These are phyloP conservation scores for Thereuonema tuberculata DNA, from an alignment of 1,140 invertebrate species.

Conservation along the genomic window DNA sequence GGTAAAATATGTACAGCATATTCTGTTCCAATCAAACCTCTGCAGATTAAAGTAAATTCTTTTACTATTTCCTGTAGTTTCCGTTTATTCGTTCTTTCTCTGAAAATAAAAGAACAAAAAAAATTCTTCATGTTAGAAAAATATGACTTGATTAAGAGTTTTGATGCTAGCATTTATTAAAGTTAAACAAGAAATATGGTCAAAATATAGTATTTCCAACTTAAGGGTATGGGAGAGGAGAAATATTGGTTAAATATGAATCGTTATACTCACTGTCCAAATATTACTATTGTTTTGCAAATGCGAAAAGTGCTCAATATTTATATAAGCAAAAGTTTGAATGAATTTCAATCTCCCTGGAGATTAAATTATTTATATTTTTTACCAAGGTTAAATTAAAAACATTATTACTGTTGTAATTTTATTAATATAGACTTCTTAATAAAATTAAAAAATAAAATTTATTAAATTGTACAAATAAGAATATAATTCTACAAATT, in stretches of 20 bases:
- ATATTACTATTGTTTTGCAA: too few relatives aligned
- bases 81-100: constrained; percentile 39
- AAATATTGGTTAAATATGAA: not conserved
- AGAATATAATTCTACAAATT: too few relatives aligned
- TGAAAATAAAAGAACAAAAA: constrained; percentile 18
- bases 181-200: not conserved
- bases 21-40: constrained; percentile 37
- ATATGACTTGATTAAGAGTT: not conserved
- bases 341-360: too few relatives aligned
- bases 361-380: too few relatives aligned
- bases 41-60: constrained; percentile 42
- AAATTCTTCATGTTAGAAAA: not conserved
- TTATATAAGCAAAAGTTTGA: too few relatives aligned
- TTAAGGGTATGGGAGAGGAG: not conserved
- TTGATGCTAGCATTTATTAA: not conserved
- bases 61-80: constrained; percentile 39
- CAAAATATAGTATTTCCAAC: not conserved
- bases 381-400: too few relatives aligned
- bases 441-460: too few relatives aligned
- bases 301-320: too few relatives aligned
- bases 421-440: too few relatives aligned
- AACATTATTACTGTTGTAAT: too few relatives aligned
- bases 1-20: constrained; percentile 29
- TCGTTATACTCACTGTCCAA: not conserved
- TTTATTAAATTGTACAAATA: too few relatives aligned